These are phyloP conservation scores for Nyctalus aviator DNA, from an alignment of 2,797 vertebrate genomes.

Conservation along the genomic window DNA sequence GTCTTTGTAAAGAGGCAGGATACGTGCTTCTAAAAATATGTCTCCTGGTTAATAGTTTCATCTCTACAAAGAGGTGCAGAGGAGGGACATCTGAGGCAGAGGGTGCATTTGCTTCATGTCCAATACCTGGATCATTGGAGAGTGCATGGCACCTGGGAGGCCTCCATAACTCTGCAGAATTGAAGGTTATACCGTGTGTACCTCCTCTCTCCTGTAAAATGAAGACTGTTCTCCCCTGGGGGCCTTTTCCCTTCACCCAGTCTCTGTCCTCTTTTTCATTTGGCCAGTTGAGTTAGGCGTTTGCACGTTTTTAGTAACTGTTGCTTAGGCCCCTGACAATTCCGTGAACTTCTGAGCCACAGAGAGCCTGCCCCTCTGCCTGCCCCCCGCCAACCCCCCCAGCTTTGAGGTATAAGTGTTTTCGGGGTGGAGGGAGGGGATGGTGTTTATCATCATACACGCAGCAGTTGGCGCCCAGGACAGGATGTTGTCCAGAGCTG, in stretches of 20 bases:
- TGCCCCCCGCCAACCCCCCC: too few species aligned
- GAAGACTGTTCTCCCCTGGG: neutral
- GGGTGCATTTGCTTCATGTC: neutral
- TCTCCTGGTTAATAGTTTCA: neutral
- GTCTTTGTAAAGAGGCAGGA: neutral
- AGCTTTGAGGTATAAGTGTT: neutral
- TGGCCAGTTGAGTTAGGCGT: neutral
- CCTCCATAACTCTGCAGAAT: neutral
- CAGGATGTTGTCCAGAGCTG: neutral
- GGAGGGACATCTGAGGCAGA: neutral
- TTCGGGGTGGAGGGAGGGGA: neutral
- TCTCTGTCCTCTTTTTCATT: neutral
- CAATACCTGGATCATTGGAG: neutral
- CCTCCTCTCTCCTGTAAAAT: neutral
- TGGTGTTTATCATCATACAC: neutral
- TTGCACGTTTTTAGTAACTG: neutral
- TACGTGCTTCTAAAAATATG: neutral
- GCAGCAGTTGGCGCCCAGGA: neutral
- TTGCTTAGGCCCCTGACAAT: neutral
- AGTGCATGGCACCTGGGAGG: neutral
- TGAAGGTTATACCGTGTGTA: rapidly evolving
- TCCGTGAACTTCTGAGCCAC: neutral
- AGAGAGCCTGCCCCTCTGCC: neutral
- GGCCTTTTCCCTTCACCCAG: neutral
- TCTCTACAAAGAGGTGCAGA: neutral